Percentiles rank a stretch among this genome's conserved stretches.
These are phyloP conservation scores for Acromyrmex echinatior DNA, from an alignment of 1,140 invertebrate genomes.

Conservation along the genomic window DNA sequence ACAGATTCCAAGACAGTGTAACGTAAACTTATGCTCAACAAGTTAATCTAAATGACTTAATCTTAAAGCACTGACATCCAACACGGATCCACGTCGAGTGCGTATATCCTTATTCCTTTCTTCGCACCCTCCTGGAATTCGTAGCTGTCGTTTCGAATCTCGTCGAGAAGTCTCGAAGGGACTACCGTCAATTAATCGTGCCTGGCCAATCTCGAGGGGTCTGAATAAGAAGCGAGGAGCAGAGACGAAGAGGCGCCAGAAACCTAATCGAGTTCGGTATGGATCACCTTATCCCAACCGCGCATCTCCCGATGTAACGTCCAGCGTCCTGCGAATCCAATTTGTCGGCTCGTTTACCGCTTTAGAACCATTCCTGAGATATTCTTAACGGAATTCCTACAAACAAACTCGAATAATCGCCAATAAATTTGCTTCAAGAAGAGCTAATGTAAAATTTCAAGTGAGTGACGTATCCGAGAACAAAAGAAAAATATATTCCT, in stretches of 20 bases:
- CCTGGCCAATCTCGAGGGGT: constrained; percentile 78
- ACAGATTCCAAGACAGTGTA: constrained; percentile 36
- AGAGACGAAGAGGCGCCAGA: constrained; percentile 65
- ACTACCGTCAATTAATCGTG: constrained; percentile 80
- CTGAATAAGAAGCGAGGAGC: constrained; percentile 51
- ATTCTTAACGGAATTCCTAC: constrained; percentile 11
- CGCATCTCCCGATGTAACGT: constrained; percentile 69
- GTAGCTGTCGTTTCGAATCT: constrained; percentile 77
- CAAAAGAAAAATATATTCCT: background rate
- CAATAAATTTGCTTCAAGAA: background rate
- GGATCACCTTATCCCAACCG: constrained; percentile 45
- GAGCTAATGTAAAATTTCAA: background rate
- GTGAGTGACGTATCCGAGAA: background rate
- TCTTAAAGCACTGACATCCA: constrained; percentile 32
- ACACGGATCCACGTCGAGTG: constrained; percentile 51
- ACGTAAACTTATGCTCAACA: constrained; percentile 44
- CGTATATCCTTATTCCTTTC: constrained; percentile 66
- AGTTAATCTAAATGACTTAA: constrained; percentile 60
- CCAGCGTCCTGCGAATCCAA: constrained; percentile 82
- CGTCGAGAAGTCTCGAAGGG: constrained; percentile 74
- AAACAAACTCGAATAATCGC: constrained; percentile 2
- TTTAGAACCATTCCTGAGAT: constrained; percentile 47
- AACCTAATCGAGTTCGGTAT: constrained; percentile 79
- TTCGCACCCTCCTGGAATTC: constrained; percentile 77
- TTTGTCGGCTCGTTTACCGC: constrained; percentile 83